These are phyloP conservation scores for Entomobrya multifasciata DNA, from an alignment of 2,888 invertebrate genomes.

Conservation along the genomic window DNA sequence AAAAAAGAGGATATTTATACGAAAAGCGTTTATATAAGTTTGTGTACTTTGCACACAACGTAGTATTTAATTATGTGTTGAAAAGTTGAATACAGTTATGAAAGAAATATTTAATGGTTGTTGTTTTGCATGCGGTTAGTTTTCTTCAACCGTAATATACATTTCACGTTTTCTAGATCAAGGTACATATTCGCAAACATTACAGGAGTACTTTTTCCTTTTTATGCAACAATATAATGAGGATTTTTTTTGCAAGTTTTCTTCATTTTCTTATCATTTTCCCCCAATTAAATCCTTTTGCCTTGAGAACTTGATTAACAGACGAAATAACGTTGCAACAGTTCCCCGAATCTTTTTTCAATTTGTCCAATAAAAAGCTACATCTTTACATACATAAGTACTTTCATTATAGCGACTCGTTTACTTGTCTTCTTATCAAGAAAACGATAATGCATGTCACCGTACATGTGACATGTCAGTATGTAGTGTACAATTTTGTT, in stretches of 20 bases:
- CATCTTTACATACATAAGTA: neutral
- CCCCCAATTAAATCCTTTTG: neutral
- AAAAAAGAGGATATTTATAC: neutral
- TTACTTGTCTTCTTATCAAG: neutral
- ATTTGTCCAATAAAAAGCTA: neutral
- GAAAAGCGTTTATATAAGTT: neutral
- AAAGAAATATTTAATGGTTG: neutral
- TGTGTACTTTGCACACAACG: neutral
- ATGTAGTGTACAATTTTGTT: too few species aligned
- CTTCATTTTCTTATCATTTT: neutral
- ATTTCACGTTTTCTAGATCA: too few species aligned
- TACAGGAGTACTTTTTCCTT: neutral
- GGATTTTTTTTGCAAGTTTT: neutral
- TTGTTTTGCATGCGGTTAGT: neutral
- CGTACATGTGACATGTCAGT: neutral
- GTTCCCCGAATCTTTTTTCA: neutral
- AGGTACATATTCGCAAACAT: too few species aligned
- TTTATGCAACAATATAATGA: neutral
- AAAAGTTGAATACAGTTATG: neutral
- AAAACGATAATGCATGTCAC: constrained; percentile 20
- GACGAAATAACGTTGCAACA: neutral
- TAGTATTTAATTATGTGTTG: neutral
- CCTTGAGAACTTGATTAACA: too few species aligned
- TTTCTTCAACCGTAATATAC: too few species aligned
- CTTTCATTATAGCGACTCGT: too few species aligned